Evolutionary conservation across 1,140 invertebrate genomes (phyloP), one percentile per base, ranked within the genome.

Genomic region (Phenacoccus solenopsis): DNA sequence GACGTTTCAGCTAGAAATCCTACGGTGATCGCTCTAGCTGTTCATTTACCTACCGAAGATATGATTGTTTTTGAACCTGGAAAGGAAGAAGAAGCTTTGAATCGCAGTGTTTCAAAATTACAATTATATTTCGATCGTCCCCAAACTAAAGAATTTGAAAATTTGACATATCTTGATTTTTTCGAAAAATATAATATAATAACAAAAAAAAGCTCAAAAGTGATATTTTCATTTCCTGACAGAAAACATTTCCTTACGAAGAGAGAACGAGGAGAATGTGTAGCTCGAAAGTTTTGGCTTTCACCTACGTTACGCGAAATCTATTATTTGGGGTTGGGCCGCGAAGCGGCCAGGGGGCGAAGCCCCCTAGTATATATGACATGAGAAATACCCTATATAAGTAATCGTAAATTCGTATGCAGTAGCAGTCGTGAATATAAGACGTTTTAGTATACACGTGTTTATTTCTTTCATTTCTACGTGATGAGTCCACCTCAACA

Each of bases 1-100:
- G 71, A 72, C 21, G 74, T 81, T n/a, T 30, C 27, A 5, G 27
- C 13, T n/a, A 25, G 30, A 28, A 3, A 3, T 21, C 68, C 68
- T 21, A n/a, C 27, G 2, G 68, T 69, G 1, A 32, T 67, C 1
- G 27, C 30, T 32, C 68, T 69, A 30, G 9, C 68, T 3, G 22
- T 69, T 69, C 68, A 35, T 32, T 22, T 69, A 32, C 68, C 68
- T 5, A 32, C n/a, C 12, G 2, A 69, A 32, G 68, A 69, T 32
- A 3, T 3, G 2, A 32, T 69, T 30, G 28, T 69, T 69, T 69
- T 69, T 69, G 20, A 32, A 28, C 10, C 1, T 3, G 68, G 68
- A 10, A 21, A 21, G 30, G 30, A 69, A 35, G 10, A 69, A 69
- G 27, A 13, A 3, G 68, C 68, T 7, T n/a, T 13, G 20, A 28